A percentile compares a stretch with the other conserved stretches of the same genome.
phyloP scores from a whole-genome alignment of 2,113 vertebrate genomes.

The Colaptes auratus region DNA sequence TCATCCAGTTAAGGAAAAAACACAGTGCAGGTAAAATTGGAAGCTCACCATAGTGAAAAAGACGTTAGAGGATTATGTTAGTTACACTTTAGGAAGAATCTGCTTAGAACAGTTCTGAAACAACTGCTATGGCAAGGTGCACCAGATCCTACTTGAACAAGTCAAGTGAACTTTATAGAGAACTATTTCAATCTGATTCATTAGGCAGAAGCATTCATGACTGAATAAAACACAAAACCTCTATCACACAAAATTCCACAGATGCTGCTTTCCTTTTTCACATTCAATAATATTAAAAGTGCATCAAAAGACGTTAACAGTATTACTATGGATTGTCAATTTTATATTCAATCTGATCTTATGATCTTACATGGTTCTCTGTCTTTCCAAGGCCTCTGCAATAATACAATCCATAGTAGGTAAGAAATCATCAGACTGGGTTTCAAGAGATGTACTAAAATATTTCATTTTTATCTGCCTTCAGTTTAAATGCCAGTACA shows the following conservation, averaged over 20 bases:
- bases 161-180: background rate
- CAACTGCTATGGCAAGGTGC: background rate
- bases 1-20: background rate
- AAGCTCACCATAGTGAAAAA: background rate
- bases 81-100: background rate
- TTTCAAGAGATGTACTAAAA: background rate
- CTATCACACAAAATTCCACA: background rate
- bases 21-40: background rate
- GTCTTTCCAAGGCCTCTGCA: background rate
- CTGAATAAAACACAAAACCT: background rate
- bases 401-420: background rate
- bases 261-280: background rate
- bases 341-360: background rate
- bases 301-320: background rate
- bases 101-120: background rate
- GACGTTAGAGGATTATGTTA: background rate
- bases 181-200: background rate
- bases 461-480: background rate
- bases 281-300: background rate
- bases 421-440: background rate
- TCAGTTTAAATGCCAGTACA: background rate
- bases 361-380: rapidly evolving
- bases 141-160: background rate
- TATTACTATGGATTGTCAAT: background rate
- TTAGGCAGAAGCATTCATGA: background rate